A percentile compares a stretch with the other conserved stretches of the same genome.
Conservation (phyloP, 2,797 vertebrate genomes). For the Orestias chungarensis region DNA sequence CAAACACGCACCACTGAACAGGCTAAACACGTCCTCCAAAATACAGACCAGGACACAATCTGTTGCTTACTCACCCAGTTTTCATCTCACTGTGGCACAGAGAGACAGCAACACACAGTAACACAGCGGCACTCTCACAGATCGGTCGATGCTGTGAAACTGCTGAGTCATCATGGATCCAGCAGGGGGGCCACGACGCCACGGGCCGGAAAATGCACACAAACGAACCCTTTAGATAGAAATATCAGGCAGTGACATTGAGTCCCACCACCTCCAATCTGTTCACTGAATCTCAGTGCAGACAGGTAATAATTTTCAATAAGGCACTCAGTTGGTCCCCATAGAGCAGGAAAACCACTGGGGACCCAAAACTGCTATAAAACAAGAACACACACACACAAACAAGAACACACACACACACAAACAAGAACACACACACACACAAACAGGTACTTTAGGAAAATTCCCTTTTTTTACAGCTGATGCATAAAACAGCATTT, state of each 20-base stretch:
- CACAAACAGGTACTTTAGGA: too few relatives aligned
- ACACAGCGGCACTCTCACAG: constrained; percentile 5
- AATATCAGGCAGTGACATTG: constrained; percentile 13
- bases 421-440: too few relatives aligned
- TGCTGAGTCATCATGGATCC: constrained; percentile 57
- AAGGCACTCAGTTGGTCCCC: background rate
- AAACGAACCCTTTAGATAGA: background rate
- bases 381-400: constrained; percentile 10
- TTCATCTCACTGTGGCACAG: constrained; percentile 33
- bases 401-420: constrained; percentile 6
- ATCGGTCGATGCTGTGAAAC: constrained; percentile 34
- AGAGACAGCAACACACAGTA: constrained; percentile 23
- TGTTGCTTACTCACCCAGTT: constrained; percentile 53
- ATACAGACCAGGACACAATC: constrained; percentile 29
- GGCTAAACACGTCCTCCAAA: constrained; percentile 14
- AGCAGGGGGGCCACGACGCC: constrained; percentile 38
- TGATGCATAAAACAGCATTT: too few relatives aligned
- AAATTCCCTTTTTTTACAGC: too few relatives aligned
- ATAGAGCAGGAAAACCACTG: background rate
- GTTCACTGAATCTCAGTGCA: background rate
- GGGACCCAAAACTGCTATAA: background rate
- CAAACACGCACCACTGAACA: constrained; percentile 7
- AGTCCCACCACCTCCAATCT: background rate
- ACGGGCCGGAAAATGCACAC: constrained; percentile 38
- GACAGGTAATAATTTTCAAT: background rate